These are phyloP conservation scores for Australoheros facetus DNA, from an alignment of 2,797 vertebrate species.

Conservation along the genomic window DNA sequence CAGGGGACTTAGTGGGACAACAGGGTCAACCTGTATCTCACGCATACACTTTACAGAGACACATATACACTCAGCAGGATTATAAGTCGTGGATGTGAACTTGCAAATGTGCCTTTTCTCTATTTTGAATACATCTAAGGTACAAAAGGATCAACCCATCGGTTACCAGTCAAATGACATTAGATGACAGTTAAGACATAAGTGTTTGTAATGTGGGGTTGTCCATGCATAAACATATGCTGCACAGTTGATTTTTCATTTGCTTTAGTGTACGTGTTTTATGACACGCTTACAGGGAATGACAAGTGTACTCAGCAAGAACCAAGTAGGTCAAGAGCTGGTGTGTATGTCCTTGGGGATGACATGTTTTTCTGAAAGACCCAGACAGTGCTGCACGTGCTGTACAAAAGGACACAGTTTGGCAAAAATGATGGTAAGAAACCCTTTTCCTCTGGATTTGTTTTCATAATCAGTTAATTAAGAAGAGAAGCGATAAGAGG, in stretches of 20 bases:
- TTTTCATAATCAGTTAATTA: background rate
- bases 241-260: background rate
- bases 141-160: conserved; percentile 14
- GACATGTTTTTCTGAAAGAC: conserved; percentile 36
- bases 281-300: background rate
- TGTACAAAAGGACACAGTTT: conserved; percentile 19
- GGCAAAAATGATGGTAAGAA: conserved; percentile 33
- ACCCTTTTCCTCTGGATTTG: background rate
- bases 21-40: conserved; percentile 30
- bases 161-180: conserved; percentile 57
- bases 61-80: background rate
- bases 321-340: conserved; percentile 6
- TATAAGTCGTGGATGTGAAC: conserved; percentile 12
- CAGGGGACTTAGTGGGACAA: conserved; percentile 8
- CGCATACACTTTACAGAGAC: conserved; percentile 6
- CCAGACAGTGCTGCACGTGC: conserved; percentile 12
- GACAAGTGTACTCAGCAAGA: background rate
- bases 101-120: conserved; percentile 33
- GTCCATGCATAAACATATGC: background rate
- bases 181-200: conserved; percentile 1
- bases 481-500: background rate
- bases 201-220: background rate
- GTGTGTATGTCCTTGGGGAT: conserved; percentile 36
- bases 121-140: conserved; percentile 62
- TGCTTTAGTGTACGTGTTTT: background rate